Evolutionary conservation across 2,797 vertebrate genomes (phyloP), one percentile per base, ranked within the genome.

Genomic region (Coregonus sp.): DNA sequence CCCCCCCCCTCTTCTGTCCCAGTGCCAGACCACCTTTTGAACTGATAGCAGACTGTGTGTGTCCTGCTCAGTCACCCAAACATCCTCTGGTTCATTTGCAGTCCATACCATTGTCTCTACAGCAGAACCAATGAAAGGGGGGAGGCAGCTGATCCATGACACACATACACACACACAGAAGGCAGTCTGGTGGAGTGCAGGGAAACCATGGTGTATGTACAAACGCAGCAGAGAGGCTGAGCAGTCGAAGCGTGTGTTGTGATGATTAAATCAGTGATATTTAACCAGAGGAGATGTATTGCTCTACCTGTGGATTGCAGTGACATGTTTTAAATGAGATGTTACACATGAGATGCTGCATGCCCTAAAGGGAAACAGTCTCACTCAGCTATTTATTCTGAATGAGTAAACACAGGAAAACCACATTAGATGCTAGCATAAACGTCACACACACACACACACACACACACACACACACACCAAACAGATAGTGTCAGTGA

Each of bases 231-330:
- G 35, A 88, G 86, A 33, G 75, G 79, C 80, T 7, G 59, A 18
- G 35, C 12, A 54, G 65, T 5, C 20, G 83, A 79, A 83, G 81
- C 81, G 84, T 3, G 40, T 47, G 90, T 89, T 88, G 87, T 82
- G 83, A 82, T 88, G 88, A 91, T 91, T 91, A 90, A 91, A 83
- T 89, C 89, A 37, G 89, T 91, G 91, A 93, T 90, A 92, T 93
- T 92, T 93, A 83, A 91, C 87, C 84, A 84, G 86, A 77, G 81
- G 84, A 88, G 87, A 91, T 82, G 80, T 86, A 82, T 83, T 84
- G 81, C 84, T 87, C 76, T 80, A 80, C 81, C 70, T 80, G 84
- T 12, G 84, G 87, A 86, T 86, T 86, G 80, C 25, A 61, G 81
- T 79, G 87, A 89, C 86, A 89, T 88, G 87, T 89, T 91, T 91